These are phyloP conservation scores for Dryobotodes eremita DNA, from an alignment of 2,888 invertebrate species.

Conservation along the genomic window DNA sequence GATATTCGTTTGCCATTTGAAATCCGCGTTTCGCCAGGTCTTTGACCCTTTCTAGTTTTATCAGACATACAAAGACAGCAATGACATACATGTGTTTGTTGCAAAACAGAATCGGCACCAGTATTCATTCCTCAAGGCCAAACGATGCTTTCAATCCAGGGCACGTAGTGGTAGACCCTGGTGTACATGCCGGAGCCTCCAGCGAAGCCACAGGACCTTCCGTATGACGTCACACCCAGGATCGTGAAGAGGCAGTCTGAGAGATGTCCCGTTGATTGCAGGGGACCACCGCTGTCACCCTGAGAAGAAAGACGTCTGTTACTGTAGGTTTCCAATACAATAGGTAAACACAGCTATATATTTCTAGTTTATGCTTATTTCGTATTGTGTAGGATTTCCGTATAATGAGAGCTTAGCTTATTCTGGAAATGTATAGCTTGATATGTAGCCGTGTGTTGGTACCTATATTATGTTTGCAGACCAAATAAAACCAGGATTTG, in stretches of 20 bases:
- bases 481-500: too few relatives aligned
- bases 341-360: too few relatives aligned
- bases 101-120: neutral
- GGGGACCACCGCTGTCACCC: constrained; percentile 45
- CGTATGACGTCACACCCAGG: constrained; percentile 36
- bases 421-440: too few relatives aligned
- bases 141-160: constrained; percentile 40
- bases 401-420: too few relatives aligned
- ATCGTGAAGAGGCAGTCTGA: constrained; percentile 35
- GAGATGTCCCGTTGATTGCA: constrained; percentile 22
- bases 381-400: too few relatives aligned
- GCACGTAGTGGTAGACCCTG: constrained; percentile 19
- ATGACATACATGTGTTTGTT: neutral
- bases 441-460: too few relatives aligned
- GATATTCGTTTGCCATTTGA: neutral
- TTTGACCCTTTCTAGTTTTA: neutral
- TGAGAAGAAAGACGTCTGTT: neutral
- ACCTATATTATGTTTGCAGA: too few relatives aligned
- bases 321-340: neutral
- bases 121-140: constrained; percentile 21
- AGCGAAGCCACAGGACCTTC: constrained; percentile 10
- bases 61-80: neutral
- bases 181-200: constrained; percentile 26
- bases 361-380: too few relatives aligned
- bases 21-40: neutral